Conservation (phyloP, 2,888 invertebrate genomes). For the Melolontha melolontha region DNA sequence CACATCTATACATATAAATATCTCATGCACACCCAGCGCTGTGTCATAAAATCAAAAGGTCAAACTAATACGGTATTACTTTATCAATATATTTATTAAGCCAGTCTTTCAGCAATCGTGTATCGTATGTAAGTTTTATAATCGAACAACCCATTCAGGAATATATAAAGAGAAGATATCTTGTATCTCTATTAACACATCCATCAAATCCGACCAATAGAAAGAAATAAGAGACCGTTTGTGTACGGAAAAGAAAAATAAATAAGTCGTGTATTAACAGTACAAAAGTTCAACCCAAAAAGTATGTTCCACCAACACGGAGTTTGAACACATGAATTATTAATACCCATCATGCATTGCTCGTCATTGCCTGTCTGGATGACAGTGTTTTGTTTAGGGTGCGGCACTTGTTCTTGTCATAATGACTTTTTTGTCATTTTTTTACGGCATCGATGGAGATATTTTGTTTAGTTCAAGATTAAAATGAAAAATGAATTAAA, state of each 20-base stretch:
- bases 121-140: constrained; percentile 38
- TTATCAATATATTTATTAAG: constrained; percentile 42
- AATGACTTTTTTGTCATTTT: constrained; percentile 51
- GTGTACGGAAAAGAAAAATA: constrained; percentile 34
- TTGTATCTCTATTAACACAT: constrained; percentile 37
- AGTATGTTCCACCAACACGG: constrained; percentile 61
- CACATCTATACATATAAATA: constrained; percentile 34
- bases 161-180: constrained; percentile 31
- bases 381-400: constrained; percentile 62
- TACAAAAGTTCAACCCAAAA: constrained; percentile 56
- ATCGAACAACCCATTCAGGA: constrained; percentile 36
- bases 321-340: constrained; percentile 62
- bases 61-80: constrained; percentile 39
- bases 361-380: constrained; percentile 61
- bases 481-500: neutral
- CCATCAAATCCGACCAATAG: constrained; percentile 34
- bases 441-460: constrained; percentile 39
- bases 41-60: constrained; percentile 39
- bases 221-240: constrained; percentile 31
- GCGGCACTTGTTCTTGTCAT: constrained; percentile 61
- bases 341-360: constrained; percentile 60
- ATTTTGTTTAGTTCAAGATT: constrained; percentile 33
- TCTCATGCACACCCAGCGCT: constrained; percentile 35
- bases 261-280: constrained; percentile 51
- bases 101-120: constrained; percentile 39